Conservation (phyloP, 2,113 vertebrate species). For the Chaetodon auriga region DNA sequence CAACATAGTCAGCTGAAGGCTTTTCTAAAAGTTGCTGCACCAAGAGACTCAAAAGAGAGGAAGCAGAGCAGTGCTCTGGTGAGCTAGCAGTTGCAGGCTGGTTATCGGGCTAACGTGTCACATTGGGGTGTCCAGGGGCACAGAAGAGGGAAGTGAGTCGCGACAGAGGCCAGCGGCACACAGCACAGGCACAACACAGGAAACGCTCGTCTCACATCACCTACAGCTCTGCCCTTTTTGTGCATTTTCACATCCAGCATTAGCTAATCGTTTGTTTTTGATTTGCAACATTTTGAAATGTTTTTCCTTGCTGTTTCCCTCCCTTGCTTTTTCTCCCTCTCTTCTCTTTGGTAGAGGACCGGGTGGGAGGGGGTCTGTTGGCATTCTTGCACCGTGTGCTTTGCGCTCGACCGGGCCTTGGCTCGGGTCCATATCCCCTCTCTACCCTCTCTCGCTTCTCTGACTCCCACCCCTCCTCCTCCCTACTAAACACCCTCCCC, state of each 20-base stretch:
- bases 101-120: constrained; percentile 77
- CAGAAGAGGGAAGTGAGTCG: constrained; percentile 77
- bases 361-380: constrained; percentile 66
- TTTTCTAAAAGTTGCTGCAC: constrained; percentile 34
- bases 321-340: constrained; percentile 22
- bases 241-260: background rate
- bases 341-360: constrained; percentile 45
- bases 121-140: constrained; percentile 72
- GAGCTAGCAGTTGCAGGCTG: constrained; percentile 58
- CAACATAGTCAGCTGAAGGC: background rate
- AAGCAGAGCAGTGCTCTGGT: constrained; percentile 58
- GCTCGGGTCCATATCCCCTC: constrained; percentile 76
- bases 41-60: constrained; percentile 45
- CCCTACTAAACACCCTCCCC: constrained; percentile 27
- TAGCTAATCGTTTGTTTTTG: constrained; percentile 24
- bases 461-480: constrained; percentile 64
- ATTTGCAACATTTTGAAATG: constrained; percentile 36
- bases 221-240: constrained; percentile 7
- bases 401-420: constrained; percentile 76
- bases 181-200: constrained; percentile 60
- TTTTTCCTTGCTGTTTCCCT: constrained; percentile 32
- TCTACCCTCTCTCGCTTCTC: constrained; percentile 69
- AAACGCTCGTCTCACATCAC: constrained; percentile 52
- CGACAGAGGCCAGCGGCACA: constrained; percentile 46
- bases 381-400: constrained; percentile 79